phyloP scores from a whole-genome alignment of 2,113 vertebrate genomes.

The Collichthys lucidus region DNA sequence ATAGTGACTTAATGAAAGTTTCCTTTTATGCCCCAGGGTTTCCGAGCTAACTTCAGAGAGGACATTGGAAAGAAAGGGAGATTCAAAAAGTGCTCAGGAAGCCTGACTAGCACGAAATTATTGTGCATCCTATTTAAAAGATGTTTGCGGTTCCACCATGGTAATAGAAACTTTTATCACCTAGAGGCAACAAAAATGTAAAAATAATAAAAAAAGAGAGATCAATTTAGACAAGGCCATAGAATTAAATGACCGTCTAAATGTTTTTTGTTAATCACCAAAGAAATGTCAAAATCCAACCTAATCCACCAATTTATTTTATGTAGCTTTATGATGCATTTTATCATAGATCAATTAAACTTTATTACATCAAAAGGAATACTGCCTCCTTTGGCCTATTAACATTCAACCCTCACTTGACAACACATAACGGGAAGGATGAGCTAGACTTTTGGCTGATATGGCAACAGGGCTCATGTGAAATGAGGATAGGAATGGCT shows the following conservation, averaged over 20 bases:
- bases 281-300: background rate
- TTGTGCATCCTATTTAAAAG: conserved; percentile 24
- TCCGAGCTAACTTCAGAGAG: conserved; percentile 40
- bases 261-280: background rate
- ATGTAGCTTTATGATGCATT: background rate
- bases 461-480: too few relatives aligned
- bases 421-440: background rate
- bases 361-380: background rate
- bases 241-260: background rate
- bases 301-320: background rate
- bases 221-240: conserved; percentile 17
- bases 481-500: too few relatives aligned
- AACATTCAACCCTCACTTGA: background rate
- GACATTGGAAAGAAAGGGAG: background rate
- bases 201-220: background rate
- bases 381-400: background rate
- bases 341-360: background rate
- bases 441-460: background rate
- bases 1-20: conserved; percentile 71
- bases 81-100: conserved; percentile 29
- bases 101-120: conserved; percentile 14
- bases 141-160: conserved; percentile 1
- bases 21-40: conserved; percentile 52
- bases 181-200: conserved; percentile 4
- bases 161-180: conserved; percentile 18